Base-by-base conservation (phyloP, 2,888 invertebrate species). In the Rhamnusium bicolor region DNA sequence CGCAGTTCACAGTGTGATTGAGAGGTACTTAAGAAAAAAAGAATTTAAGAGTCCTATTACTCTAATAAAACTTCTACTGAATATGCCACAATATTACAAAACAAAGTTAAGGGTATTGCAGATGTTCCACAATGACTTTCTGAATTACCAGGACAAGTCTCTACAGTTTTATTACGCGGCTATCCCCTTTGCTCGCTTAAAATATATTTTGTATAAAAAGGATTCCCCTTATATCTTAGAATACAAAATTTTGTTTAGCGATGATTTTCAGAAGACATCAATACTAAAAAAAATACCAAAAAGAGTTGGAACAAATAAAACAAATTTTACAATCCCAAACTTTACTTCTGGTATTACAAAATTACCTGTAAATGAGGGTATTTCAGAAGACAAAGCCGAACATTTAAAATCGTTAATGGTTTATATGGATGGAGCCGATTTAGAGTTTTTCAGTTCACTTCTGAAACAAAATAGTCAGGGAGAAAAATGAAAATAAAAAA, bases 181-280 rank as follows among this genome's bases (percentile, higher is more conserved):
- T 51, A n/a, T 10, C 51, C 51, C 16, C 8, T 51, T 51, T 51
- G 14, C 51, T 16, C 7, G 18, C 14, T 6, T 18, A 51, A 51
- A 51, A 51, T 16, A 51, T 18, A 51, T 51, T 51, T 51, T 51
- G 14, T 51, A 51, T 51, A 51, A n/a, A 51, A 51, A 51, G n/a
- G 51, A 51, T 6, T 51, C n/a, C 16, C 51, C 18, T 14, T 51
- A 12, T 8, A 51, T 51, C n/a, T 10, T 51, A 51, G 51, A 51
- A 51, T 51, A 51, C 16, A 7, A n/a, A 51, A 51, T 51, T 51
- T 16, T 51, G 51, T 51, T 51, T 51, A n/a, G 18, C 14, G 7
- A 51, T n/a, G 16, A 18, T 51, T 51, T 51, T 51, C 51, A 51
- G 51, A 10, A 8, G 51, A 51, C 51, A 51, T 51, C 51, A n/a